Base-by-base conservation (phyloP, 2,888 invertebrate species). In the Trichacis sp. region DNA sequence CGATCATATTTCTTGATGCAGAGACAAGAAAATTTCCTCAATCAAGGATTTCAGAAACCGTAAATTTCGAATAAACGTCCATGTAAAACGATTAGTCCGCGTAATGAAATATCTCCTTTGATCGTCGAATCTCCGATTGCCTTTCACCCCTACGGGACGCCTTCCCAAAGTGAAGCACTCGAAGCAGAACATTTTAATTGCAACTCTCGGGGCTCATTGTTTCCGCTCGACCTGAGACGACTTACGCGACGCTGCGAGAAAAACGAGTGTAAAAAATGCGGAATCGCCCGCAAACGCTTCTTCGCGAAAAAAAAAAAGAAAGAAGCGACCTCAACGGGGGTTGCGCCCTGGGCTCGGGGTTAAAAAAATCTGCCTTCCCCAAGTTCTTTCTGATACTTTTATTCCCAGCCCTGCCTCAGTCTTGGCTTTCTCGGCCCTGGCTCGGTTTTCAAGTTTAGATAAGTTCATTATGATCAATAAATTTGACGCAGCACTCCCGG, bases 51-150 rank as follows among this genome's bases (percentile, higher is more conserved):
- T 14, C 12, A 18, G 42, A 14, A 24, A 11, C 11, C 11, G 36
- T 48, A 57, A 62, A 66, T 66, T 66, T 62, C 65, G 43, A 61
- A 61, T 61, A 61, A 66, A 66, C 61, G 46, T 57, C 58, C 66
- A 66, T 66, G 66, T 63, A 63, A 63, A 67, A 77, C 77, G 82
- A 82, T 82, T 80, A 80, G 76, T 75, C 78, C 75, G 70, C 78
- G 80, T 81, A 82, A 81, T 82, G 82, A 82, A 82, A 82, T 80
- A 81, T 81, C 75, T 74, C 74, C 82, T 82, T 82, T 82, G 82
- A 82, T 81, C 81, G 77, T 72, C 66, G 62, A 56, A 68, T 71
- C 74, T 70, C 71, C 73, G 69, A 70, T 69, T 64, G 63, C 54
- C 63, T 73, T 73, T 64, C 65, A 58, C 64, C 64, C 69, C 56